phyloP scores from a whole-genome alignment of 2,888 invertebrate genomes.

The Drosophila aldrichi region DNA sequence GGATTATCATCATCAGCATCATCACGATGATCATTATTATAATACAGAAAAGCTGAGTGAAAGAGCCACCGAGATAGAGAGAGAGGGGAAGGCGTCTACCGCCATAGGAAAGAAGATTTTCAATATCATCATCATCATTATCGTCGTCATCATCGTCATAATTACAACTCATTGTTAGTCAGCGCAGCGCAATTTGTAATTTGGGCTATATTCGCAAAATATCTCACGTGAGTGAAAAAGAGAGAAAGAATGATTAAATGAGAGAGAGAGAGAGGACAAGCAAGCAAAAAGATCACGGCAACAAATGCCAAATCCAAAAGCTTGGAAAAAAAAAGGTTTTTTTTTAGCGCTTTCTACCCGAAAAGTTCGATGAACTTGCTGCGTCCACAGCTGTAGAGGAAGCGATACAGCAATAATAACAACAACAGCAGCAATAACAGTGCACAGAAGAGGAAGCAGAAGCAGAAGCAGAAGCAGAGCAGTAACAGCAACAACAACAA shows the following conservation, averaged over 20 bases:
- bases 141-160: constrained; percentile 15
- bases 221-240: constrained; percentile 12
- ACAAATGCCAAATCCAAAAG: constrained; percentile 46
- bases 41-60: background rate
- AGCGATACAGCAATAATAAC: constrained; percentile 52
- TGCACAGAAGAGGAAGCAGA: constrained; percentile 21
- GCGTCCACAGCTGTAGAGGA: constrained; percentile 65
- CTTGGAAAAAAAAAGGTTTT: constrained; percentile 35
- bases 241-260: too few species aligned
- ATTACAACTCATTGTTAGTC: constrained; percentile 12
- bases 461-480: constrained; percentile 20
- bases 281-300: constrained; percentile 37
- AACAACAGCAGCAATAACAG: constrained; percentile 19
- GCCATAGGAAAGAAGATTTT: background rate
- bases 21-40: background rate
- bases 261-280: too few species aligned
- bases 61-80: background rate
- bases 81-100: background rate
- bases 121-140: background rate
- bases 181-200: constrained; percentile 13
- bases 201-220: constrained; percentile 37
- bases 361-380: constrained; percentile 74
- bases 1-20: background rate
- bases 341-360: constrained; percentile 67
- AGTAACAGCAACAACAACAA: constrained; percentile 28